phyloP scores from a whole-genome alignment of 1,140 invertebrate genomes.

The Apolygus lucorum region DNA sequence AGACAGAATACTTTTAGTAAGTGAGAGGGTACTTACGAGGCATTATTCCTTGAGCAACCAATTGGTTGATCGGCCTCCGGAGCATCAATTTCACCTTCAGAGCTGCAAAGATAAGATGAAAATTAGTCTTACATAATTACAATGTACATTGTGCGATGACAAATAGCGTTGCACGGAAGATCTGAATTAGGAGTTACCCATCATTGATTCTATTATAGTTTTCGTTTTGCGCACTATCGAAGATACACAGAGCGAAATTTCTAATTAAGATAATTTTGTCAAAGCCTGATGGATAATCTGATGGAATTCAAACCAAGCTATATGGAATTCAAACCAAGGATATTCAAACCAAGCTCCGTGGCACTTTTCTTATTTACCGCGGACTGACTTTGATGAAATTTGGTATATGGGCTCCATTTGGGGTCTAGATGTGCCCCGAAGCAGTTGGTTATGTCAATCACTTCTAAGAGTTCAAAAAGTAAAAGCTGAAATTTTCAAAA shows the following conservation, averaged over 20 bases:
- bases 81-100: constrained; percentile 95
- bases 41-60: constrained; percentile 95
- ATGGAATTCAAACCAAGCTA: too few relatives aligned
- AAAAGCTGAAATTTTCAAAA: too few relatives aligned
- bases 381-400: too few relatives aligned
- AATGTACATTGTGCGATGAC: background rate
- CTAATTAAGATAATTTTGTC: background rate
- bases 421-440: too few relatives aligned
- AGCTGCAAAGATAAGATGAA: constrained; percentile 57
- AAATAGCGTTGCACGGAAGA: background rate
- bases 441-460: too few relatives aligned
- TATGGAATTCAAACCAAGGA: too few relatives aligned
- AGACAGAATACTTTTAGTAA: too few relatives aligned
- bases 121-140: background rate
- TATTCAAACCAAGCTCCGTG: too few relatives aligned
- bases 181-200: background rate
- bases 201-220: background rate
- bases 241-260: background rate
- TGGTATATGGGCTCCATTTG: too few relatives aligned
- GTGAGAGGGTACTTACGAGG: constrained; percentile 95
- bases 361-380: too few relatives aligned
- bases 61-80: constrained; percentile 83
- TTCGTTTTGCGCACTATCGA: background rate
- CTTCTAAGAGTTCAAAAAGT: too few relatives aligned
- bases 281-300: too few relatives aligned